Evolutionary conservation across 2,797 vertebrate genomes (phyloP).

Genomic region (Gymnopithys bicolor): DNA sequence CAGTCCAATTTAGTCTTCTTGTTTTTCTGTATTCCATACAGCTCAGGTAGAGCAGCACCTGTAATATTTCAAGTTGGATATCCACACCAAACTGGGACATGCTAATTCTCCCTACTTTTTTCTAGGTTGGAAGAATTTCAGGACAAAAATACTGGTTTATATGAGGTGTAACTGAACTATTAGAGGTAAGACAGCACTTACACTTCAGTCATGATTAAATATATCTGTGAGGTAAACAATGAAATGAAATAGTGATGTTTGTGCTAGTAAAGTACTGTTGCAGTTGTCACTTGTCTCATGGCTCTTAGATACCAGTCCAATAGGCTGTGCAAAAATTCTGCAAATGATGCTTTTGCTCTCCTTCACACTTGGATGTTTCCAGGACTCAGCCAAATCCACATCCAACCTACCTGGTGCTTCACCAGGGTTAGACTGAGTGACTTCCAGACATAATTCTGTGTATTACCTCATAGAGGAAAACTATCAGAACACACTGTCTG

Average conservation of each 20-base stretch:
- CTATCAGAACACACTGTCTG: neutral
- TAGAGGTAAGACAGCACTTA: neutral
- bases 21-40: neutral
- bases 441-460: neutral
- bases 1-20: neutral
- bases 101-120: neutral
- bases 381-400: neutral
- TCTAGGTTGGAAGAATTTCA: neutral
- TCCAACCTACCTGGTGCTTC: neutral
- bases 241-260: neutral
- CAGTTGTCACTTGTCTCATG: neutral
- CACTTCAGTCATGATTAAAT: neutral
- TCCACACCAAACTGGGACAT: neutral
- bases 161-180: neutral
- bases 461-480: neutral
- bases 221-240: neutral
- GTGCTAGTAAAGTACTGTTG: neutral
- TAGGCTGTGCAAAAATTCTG: neutral
- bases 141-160: neutral
- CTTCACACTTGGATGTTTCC: neutral
- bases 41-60: neutral
- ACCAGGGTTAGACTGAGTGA: neutral
- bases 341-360: neutral
- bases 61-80: neutral
- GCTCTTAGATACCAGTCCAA: neutral